These are phyloP conservation scores for Lordiphosa clarofinis DNA, from an alignment of 1,140 invertebrate species.

Conservation along the genomic window DNA sequence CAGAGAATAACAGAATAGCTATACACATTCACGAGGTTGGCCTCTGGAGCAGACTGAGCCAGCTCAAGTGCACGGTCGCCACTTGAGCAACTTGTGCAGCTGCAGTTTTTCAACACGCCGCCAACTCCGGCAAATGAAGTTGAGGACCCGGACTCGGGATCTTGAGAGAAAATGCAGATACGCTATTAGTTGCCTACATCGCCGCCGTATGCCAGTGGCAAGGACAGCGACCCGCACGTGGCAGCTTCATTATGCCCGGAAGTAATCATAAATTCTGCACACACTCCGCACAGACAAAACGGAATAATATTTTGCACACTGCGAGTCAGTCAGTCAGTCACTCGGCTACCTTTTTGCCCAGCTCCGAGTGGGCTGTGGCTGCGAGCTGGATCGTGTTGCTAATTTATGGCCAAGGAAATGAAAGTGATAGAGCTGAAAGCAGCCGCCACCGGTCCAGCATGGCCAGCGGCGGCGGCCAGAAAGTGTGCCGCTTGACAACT, in stretches of 20 bases:
- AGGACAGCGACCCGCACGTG: constrained; percentile 49
- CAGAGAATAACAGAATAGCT: constrained; percentile 22
- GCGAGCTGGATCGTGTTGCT: constrained; percentile 54
- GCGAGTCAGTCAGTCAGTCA: constrained; percentile 31
- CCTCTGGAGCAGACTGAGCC: constrained; percentile 22
- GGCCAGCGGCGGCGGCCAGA: constrained; percentile 16
- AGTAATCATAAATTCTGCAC: constrained; percentile 74
- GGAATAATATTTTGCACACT: constrained; percentile 47
- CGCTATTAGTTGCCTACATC: constrained; percentile 62
- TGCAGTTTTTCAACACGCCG: constrained; percentile 51
- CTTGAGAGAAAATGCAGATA: constrained; percentile 48
- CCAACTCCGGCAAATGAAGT: constrained; percentile 31
- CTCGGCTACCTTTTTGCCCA: constrained; percentile 51
- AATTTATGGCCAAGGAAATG: constrained; percentile 76
- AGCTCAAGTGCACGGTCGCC: constrained; percentile 13
- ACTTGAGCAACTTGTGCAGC: constrained; percentile 28
- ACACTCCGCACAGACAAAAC: constrained; percentile 35
- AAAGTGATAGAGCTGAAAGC: constrained; percentile 77
- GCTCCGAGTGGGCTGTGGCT: constrained; percentile 3
- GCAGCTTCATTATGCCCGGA: constrained; percentile 69
- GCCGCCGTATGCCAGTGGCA: constrained; percentile 38
- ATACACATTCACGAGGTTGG: constrained; percentile 6
- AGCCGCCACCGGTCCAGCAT: constrained; percentile 31
- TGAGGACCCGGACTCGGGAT: constrained; percentile 11
- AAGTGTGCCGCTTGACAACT: constrained; percentile 65